A percentile compares a stretch with the other conserved stretches of the same genome.
Conservation (phyloP, 2,888 invertebrate species). For the Lepidochrysops patricia region DNA sequence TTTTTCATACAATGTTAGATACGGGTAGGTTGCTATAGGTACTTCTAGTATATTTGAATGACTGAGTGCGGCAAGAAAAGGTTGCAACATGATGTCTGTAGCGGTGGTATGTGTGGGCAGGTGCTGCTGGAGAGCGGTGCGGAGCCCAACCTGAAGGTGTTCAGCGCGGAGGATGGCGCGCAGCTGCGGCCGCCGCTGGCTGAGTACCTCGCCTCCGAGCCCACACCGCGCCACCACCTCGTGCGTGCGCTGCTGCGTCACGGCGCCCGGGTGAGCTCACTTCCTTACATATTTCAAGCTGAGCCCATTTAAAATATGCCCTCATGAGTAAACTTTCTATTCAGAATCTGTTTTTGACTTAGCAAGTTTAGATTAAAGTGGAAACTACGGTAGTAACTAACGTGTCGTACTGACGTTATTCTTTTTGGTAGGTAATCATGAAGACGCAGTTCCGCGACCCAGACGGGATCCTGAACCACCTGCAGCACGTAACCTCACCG, state of each 20-base stretch:
- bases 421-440: conserved; percentile 78
- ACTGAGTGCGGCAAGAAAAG: no score
- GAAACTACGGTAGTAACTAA: no score
- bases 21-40: no score
- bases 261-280: conserved; percentile 80
- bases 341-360: no score
- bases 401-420: not conserved
- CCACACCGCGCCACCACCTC: conserved; percentile 78
- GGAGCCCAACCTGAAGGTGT: conserved; percentile 84
- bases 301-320: no score
- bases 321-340: no score
- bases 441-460: conserved; percentile 90
- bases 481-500: conserved; percentile 76
- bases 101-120: no score
- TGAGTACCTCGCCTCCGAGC: conserved; percentile 86
- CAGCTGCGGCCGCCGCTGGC: conserved; percentile 85
- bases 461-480: conserved; percentile 85
- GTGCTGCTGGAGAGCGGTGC: conserved; percentile 82
- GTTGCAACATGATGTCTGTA: no score
- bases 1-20: no score
- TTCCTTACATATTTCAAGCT: no score
- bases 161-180: conserved; percentile 82
- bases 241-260: conserved; percentile 81
- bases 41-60: no score
- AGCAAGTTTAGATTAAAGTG: no score